phyloP scores from a whole-genome alignment of 2,797 vertebrate genomes.

The Pantherophis vulpinus region DNA sequence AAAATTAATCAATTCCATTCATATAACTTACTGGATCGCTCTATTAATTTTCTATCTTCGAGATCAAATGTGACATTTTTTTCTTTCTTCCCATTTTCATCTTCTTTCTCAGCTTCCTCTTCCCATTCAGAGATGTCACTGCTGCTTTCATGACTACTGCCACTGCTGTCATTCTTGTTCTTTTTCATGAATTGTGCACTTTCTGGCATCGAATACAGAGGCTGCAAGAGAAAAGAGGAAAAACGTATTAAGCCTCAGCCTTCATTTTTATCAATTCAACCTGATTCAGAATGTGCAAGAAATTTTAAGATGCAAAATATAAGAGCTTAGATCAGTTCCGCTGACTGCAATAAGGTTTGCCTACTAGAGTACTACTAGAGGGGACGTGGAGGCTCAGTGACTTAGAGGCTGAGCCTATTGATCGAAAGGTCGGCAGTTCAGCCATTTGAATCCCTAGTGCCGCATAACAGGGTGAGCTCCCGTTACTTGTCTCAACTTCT shows the following conservation, averaged over 20 bases:
- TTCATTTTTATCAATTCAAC: not conserved
- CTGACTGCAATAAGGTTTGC: not conserved
- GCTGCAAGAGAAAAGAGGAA: slow-evolving; percentile 62
- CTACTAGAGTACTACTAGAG: not conserved
- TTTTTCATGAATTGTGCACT: slow-evolving; percentile 79
- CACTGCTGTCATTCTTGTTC: slow-evolving; percentile 77
- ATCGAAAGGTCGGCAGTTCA: too few species aligned
- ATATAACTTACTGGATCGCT: slow-evolving; percentile 84
- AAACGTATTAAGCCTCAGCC: not conserved
- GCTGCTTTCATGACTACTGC: slow-evolving; percentile 81
- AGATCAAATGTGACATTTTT: slow-evolving; percentile 85
- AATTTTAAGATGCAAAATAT: not conserved
- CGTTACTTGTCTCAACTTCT: too few species aligned
- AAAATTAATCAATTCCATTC: not conserved
- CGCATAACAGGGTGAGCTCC: too few species aligned
- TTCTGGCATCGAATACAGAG: slow-evolving; percentile 91
- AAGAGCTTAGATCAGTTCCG: not conserved
- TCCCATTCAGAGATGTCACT: slow-evolving; percentile 78
- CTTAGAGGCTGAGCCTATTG: too few species aligned
- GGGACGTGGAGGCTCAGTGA: too few species aligned
- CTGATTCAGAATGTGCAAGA: not conserved
- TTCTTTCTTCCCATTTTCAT: slow-evolving; percentile 75
- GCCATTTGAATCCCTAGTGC: too few species aligned
- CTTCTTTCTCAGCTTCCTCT: slow-evolving; percentile 76
- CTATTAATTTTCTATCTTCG: slow-evolving; percentile 80